Conservation (phyloP, 2,113 vertebrate genomes). For the Danionella cerebrum region DNA sequence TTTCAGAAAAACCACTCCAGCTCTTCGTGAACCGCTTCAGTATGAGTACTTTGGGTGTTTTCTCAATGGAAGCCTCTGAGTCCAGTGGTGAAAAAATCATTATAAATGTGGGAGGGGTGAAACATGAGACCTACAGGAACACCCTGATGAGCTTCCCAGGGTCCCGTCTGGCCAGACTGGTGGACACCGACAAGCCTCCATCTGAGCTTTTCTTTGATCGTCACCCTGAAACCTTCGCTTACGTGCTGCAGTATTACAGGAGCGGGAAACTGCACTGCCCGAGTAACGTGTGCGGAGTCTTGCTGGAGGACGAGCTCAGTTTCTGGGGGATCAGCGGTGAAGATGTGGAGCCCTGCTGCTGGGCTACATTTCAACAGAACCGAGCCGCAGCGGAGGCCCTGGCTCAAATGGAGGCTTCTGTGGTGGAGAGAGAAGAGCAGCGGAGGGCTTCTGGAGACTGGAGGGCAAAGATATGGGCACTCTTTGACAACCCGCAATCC, state of each 20-base stretch:
- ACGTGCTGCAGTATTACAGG: slow-evolving; percentile 95
- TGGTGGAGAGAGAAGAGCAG: slow-evolving; percentile 60
- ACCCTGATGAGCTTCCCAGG: slow-evolving; percentile 88
- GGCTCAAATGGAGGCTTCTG: slow-evolving; percentile 85
- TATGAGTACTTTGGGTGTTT: neutral
- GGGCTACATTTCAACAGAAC: slow-evolving; percentile 94
- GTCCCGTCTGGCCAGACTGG: slow-evolving; percentile 88
- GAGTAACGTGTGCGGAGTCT: slow-evolving; percentile 86
- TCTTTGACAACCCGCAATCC: slow-evolving; percentile 94
- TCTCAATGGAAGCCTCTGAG: neutral
- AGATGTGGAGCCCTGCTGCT: slow-evolving; percentile 96
- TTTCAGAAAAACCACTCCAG: no score
- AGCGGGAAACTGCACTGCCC: slow-evolving; percentile 96
- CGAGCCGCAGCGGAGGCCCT: slow-evolving; percentile 89
- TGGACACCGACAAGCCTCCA: slow-evolving; percentile 66
- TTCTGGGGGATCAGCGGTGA: slow-evolving; percentile 97
- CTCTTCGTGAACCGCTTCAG: neutral
- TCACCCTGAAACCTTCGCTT: slow-evolving; percentile 92
- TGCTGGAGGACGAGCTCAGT: slow-evolving; percentile 94
- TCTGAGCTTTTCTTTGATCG: slow-evolving; percentile 91
- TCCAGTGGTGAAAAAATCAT: slow-evolving; percentile 74
- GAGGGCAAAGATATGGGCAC: slow-evolving; percentile 86
- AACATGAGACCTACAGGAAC: slow-evolving; percentile 94
- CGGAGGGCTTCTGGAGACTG: slow-evolving; percentile 72
- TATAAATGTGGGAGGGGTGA: slow-evolving; percentile 90